Evolutionary conservation across 2,888 invertebrate genomes (phyloP).

Genomic region (Drosophila gaucha): DNA sequence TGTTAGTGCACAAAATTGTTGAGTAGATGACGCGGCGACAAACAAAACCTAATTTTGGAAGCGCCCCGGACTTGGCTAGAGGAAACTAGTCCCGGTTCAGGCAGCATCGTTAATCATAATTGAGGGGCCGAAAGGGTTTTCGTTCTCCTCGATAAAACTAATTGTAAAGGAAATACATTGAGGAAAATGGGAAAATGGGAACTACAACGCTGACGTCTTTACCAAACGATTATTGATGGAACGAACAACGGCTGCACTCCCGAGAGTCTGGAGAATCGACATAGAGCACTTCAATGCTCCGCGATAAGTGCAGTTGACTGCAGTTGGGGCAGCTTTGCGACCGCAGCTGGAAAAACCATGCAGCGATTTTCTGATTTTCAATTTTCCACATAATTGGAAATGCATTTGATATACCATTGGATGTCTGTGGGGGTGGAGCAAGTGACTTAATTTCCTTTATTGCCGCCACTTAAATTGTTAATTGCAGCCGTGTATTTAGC

Average conservation of each 20-base stretch:
- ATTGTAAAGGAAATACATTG: constrained; percentile 37
- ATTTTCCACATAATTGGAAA: constrained; percentile 44
- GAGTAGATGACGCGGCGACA: constrained; percentile 60
- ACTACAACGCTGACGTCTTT: constrained; percentile 6
- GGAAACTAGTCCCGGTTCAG: not conserved
- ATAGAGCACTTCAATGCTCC: not conserved
- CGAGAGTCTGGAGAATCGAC: not conserved
- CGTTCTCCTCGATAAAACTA: constrained; percentile 35
- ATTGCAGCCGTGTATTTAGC: constrained; percentile 51
- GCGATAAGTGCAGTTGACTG: constrained; percentile 4
- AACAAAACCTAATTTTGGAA: constrained; percentile 63
- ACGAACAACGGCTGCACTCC: constrained; percentile 24
- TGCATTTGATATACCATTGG: constrained; percentile 27
- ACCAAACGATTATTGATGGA: constrained; percentile 50
- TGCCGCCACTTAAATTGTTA: constrained; percentile 67
- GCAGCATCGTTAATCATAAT: constrained; percentile 71
- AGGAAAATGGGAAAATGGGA: constrained; percentile 10
- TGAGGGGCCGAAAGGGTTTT: constrained; percentile 57
- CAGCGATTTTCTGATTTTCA: constrained; percentile 44
- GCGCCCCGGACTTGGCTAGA: constrained; percentile 26
- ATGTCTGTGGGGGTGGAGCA: constrained; percentile 13
- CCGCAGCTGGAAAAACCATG: constrained; percentile 36
- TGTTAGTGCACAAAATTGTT: constrained; percentile 55
- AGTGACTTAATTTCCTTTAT: constrained; percentile 63
- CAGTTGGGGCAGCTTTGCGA: not conserved